Base-by-base conservation (phyloP, 2,888 invertebrate genomes). In the Euzetes globulus region DNA sequence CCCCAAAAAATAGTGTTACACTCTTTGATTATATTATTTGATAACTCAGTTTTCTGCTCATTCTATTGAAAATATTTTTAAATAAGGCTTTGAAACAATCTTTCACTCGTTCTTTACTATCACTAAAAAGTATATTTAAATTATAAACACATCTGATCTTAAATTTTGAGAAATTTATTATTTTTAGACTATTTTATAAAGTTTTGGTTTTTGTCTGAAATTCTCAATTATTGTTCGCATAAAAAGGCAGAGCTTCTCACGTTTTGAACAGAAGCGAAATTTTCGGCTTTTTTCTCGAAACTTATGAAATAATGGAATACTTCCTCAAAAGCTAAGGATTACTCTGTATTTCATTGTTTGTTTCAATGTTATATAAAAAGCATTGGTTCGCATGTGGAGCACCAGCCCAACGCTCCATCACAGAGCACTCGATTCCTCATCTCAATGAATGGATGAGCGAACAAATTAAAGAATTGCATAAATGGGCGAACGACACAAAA, bases 181-280 rank as follows among this genome's bases (percentile, higher is more conserved):
- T 60, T 60, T 60, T 60, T 55, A 55, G 55, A 17, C 9, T n/a
- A 22, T 55, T 22, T 60, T 29, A 29, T 15, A 33, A 33, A 33
- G 33, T 33, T 33, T 33, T 33, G 33, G 33, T 33, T 33, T 33
- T 33, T 33, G 13, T 13, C 60, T 22, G 17, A 60, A 60, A 60
- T 29, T 13, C 9, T 55, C 27, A 60, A 22, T 60, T 60, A 29
- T 60, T 60, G 9, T 60, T 60, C 27, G 25, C 60, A 60, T 47
- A 47, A 11, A 25, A 60, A 60, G 60, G 60, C 60, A 60, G 60
- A 9, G 3, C 27, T 60, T 60, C 60, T 60, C 60, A 60, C 60
- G 60, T 60, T 60, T 60, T 33, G 17, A 60, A 60, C 60, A 60
- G 60, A 60, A 60, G 60, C 60, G 29, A 27, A 60, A 60, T 60